These are phyloP conservation scores for Notocelia uddmanniana DNA, from an alignment of 2,888 invertebrate species.

Conservation along the genomic window DNA sequence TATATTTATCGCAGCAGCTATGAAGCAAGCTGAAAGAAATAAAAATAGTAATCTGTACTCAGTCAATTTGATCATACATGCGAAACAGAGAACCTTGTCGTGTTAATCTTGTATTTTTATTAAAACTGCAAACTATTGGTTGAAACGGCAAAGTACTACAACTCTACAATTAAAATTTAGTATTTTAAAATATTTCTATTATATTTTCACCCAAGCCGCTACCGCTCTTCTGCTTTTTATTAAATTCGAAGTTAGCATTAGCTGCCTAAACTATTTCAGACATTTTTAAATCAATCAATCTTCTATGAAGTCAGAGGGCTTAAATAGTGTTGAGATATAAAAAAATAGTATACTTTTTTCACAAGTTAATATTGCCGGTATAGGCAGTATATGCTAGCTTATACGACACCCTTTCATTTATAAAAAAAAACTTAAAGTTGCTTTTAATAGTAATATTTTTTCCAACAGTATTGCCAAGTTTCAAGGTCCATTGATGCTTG, in stretches of 20 bases:
- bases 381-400: neutral
- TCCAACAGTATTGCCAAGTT: no score
- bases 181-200: slow-evolving; percentile 2
- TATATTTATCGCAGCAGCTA: neutral
- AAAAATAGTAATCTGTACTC: neutral
- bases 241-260: neutral
- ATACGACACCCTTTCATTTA: neutral
- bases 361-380: no score
- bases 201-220: slow-evolving; percentile 23
- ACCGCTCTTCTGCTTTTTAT: slow-evolving; percentile 28
- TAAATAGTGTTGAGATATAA: no score
- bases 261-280: neutral
- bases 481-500: no score
- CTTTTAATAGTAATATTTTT: no score
- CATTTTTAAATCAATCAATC: no score
- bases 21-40: neutral
- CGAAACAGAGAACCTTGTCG: slow-evolving; percentile 5
- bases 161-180: neutral
- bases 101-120: neutral
- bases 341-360: no score
- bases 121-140: neutral
- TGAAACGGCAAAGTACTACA: slow-evolving; percentile 6
- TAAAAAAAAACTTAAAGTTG: no score
- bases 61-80: neutral
- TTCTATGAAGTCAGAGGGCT: no score